Evolutionary conservation across 2,113 vertebrate species (phyloP).

Genomic region (Ophiodon elongatus): DNA sequence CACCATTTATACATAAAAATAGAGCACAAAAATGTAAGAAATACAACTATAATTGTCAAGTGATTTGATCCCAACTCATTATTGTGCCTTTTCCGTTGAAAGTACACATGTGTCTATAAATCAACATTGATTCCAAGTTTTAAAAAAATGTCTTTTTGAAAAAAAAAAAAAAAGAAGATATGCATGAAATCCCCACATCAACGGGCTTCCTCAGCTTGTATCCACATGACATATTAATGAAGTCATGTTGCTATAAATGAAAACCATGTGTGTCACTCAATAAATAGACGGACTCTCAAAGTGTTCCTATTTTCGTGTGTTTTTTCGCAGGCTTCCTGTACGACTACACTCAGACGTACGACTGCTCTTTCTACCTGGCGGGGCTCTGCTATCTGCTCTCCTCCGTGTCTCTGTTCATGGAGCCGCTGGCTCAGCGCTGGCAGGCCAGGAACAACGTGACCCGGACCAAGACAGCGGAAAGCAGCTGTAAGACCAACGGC

Average conservation of each 20-base stretch:
- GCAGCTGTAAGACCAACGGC: slow-evolving; percentile 77
- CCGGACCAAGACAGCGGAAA: slow-evolving; percentile 57
- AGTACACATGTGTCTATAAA: neutral
- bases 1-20: neutral
- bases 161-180: neutral
- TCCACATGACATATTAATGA: neutral
- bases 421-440: slow-evolving; percentile 89
- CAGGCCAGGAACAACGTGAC: slow-evolving; percentile 75
- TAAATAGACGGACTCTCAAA: neutral
- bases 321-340: slow-evolving; percentile 92
- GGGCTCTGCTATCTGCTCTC: slow-evolving; percentile 92
- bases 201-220: neutral
- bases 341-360: slow-evolving; percentile 92
- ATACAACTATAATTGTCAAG: neutral
- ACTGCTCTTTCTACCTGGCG: slow-evolving; percentile 92
- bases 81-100: neutral
- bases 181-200: neutral
- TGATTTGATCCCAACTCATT: neutral
- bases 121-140: neutral
- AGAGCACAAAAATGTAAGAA: neutral
- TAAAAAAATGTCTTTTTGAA: neutral
- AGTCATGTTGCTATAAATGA: neutral
- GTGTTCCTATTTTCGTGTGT: slow-evolving; percentile 25
- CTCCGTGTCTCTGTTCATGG: slow-evolving; percentile 89
- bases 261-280: neutral